These are phyloP conservation scores for Cephalotes varians DNA, from an alignment of 2,888 invertebrate genomes.

Conservation along the genomic window DNA sequence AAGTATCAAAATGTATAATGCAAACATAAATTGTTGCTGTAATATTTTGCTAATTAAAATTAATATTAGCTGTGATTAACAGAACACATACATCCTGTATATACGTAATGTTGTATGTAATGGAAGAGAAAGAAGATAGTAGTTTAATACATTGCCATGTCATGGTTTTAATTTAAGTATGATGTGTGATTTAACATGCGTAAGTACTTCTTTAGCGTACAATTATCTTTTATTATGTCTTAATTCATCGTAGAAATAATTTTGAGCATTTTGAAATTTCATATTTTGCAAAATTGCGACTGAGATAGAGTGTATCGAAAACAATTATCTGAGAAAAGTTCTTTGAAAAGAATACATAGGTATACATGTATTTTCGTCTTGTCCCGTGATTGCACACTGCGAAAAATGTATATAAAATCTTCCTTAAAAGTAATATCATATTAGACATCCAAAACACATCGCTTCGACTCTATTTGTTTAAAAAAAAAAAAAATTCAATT, in stretches of 20 bases:
- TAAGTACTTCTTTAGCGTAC: neutral
- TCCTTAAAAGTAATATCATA: neutral
- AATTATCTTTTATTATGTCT: neutral
- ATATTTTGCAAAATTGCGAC: neutral
- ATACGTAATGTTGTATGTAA: neutral
- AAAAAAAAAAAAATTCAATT: conserved; percentile 10
- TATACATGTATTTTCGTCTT: neutral
- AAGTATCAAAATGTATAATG: conserved; percentile 52
- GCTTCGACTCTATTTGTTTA: conserved; percentile 2
- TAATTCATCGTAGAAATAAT: neutral
- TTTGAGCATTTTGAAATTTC: neutral
- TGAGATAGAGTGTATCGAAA: conserved; percentile 11
- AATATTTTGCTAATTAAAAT: conserved; percentile 23
- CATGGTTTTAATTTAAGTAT: neutral
- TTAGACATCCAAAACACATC: neutral
- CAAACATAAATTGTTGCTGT: neutral
- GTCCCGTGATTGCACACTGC: neutral
- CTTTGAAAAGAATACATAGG: neutral
- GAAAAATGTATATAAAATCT: conserved; percentile 29
- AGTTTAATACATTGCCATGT: neutral
- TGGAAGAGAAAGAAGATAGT: neutral
- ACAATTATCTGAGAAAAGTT: neutral
- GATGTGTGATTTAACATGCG: neutral
- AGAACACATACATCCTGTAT: neutral
- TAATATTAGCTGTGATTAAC: conserved; percentile 13